phyloP scores from a whole-genome alignment of 2,113 vertebrate species.

The Pyrgilauda ruficollis region DNA sequence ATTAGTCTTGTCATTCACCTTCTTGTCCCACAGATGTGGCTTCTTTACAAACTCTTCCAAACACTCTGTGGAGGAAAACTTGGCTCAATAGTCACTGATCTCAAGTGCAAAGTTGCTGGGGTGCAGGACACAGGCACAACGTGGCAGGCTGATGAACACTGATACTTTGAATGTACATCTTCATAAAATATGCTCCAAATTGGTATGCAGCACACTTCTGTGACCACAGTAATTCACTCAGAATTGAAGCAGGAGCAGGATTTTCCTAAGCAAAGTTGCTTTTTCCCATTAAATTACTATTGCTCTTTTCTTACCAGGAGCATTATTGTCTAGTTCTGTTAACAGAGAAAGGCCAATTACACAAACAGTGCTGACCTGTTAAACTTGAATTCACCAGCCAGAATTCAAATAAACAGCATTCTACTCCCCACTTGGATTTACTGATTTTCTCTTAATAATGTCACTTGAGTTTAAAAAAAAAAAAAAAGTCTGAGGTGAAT shows the following conservation, averaged over 20 bases:
- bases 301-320: not conserved
- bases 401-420: not conserved
- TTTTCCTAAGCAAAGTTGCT: not conserved
- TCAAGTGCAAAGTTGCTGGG: not conserved
- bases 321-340: slow-evolving; percentile 38
- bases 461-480: not conserved
- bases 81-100: not conserved
- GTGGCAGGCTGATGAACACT: not conserved
- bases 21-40: not conserved
- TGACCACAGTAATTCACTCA: not conserved
- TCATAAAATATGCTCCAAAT: not conserved
- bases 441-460: not conserved
- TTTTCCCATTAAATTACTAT: slow-evolving; percentile 28
- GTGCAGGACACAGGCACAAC: not conserved
- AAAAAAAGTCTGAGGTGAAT: not conserved
- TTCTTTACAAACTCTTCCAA: not conserved
- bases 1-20: slow-evolving; percentile 1
- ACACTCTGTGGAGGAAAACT: not conserved
- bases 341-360: slow-evolving; percentile 46
- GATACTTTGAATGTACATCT: not conserved
- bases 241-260: not conserved
- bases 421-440: not conserved
- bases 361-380: slow-evolving; percentile 10
- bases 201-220: not conserved
- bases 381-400: slow-evolving; percentile 3